A percentile compares a stretch with the other conserved stretches of the same genome.
These are phyloP conservation scores for Gulo gulo DNA, from an alignment of 2,113 vertebrate genomes.

Conservation along the genomic window DNA sequence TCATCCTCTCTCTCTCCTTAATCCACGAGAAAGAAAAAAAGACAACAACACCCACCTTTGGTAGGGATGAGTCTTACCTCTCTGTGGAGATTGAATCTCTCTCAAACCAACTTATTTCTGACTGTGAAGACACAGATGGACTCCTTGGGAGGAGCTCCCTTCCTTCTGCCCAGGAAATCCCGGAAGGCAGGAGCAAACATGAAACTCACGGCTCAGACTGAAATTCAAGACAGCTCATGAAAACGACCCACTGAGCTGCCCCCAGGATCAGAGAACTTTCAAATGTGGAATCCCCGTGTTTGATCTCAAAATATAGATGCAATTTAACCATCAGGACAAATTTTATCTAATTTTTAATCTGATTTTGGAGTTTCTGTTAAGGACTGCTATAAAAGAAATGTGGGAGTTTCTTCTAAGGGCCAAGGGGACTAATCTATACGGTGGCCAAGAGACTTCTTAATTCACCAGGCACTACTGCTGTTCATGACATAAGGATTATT, in stretches of 20 bases:
- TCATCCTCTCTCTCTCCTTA: neutral
- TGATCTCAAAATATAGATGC: neutral
- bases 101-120: neutral
- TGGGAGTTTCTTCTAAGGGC: neutral
- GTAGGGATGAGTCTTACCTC: neutral
- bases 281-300: neutral
- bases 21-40: neutral
- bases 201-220: neutral
- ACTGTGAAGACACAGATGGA: neutral
- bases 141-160: neutral
- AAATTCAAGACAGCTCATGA: neutral
- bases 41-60: neutral
- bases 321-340: neutral
- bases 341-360: neutral
- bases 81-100: neutral
- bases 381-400: neutral
- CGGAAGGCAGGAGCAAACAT: neutral
- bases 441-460: neutral
- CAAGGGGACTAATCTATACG: neutral
- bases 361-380: neutral
- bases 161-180: neutral
- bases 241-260: neutral
- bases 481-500: neutral
- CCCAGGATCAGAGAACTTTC: neutral
- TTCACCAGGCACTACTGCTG: neutral